Evolutionary conservation across 2,797 vertebrate species (phyloP).

Genomic region (Argyrosomus regius): DNA sequence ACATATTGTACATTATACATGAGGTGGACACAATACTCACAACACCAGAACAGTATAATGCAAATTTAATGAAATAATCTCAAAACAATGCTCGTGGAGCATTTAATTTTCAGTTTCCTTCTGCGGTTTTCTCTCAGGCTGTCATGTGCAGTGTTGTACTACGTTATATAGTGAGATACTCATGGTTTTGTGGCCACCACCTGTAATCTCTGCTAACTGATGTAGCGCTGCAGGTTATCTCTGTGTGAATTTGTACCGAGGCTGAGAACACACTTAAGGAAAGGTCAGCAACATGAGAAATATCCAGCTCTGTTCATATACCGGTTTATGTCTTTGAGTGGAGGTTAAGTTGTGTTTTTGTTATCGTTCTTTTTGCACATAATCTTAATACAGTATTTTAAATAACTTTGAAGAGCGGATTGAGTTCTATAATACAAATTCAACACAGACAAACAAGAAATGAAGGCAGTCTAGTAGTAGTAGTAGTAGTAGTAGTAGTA

Average conservation of each 20-base stretch:
- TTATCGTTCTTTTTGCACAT: neutral
- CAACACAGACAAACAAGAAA: neutral
- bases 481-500: neutral
- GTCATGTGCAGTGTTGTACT: neutral
- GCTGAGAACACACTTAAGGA: neutral
- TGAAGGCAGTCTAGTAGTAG: neutral
- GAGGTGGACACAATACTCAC: neutral
- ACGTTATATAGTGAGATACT: neutral
- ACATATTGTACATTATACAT: conserved; percentile 7
- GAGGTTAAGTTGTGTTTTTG: neutral
- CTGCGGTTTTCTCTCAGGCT: neutral
- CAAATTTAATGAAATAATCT: neutral
- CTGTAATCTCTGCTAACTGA: conserved; percentile 27
- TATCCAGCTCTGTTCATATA: neutral
- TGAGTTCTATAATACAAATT: neutral
- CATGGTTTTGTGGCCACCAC: neutral
- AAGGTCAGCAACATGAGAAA: conserved; percentile 23
- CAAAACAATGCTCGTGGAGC: neutral
- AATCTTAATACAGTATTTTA: neutral
- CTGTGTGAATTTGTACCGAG: conserved; percentile 5
- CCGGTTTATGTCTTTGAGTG: neutral
- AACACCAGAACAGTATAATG: neutral
- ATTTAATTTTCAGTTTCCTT: neutral
- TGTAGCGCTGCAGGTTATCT: conserved; percentile 8
- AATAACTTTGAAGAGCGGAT: neutral